A percentile compares a stretch with the other conserved stretches of the same genome.
Conservation (phyloP, 2,113 vertebrate genomes). For the Hyperopisus bebe region DNA sequence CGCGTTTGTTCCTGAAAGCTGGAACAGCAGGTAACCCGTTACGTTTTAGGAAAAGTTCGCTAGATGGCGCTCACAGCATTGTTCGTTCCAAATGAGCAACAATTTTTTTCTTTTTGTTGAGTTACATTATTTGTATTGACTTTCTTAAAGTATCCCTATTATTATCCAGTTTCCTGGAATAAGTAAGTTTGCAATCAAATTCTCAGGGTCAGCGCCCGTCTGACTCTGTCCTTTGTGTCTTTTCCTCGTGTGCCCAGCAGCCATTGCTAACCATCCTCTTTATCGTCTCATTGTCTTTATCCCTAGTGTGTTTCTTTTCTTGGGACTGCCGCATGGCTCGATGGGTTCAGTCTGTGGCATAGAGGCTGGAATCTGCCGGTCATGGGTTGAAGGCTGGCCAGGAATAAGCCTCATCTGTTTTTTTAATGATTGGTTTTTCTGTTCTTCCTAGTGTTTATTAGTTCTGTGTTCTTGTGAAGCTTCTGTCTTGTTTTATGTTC, state of each 20-base stretch:
- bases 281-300: background rate
- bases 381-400: background rate
- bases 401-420: no score
- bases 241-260: background rate
- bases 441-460: no score
- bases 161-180: background rate
- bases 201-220: no score
- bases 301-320: background rate
- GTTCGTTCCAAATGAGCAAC: background rate
- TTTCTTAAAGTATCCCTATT: background rate
- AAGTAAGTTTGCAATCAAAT: background rate
- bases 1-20: background rate
- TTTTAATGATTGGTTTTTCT: no score
- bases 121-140: background rate
- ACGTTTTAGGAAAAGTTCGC: background rate
- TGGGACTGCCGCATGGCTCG: background rate
- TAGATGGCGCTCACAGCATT: background rate
- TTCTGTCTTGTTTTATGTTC: no score
- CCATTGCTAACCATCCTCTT: background rate
- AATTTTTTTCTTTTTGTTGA: background rate
- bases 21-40: background rate
- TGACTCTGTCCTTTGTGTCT: background rate
- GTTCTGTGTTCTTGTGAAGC: no score
- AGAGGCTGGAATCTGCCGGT: no score
- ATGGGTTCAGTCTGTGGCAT: background rate